These are phyloP conservation scores for Uromys caudimaculatus DNA, from an alignment of 2,797 vertebrate species.

Conservation along the genomic window DNA sequence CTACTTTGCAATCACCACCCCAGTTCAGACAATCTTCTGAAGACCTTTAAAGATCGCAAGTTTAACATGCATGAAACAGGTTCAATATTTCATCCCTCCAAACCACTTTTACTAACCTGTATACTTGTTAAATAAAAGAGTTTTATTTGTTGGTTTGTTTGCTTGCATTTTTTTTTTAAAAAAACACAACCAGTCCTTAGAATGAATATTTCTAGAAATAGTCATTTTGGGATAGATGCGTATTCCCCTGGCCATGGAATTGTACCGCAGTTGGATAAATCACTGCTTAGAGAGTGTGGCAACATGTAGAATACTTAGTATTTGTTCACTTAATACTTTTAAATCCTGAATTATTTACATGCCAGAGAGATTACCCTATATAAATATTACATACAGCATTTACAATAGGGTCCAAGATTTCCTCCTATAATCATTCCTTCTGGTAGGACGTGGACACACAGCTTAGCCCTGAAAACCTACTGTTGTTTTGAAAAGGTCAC, in stretches of 20 bases:
- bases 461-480: slow-evolving; percentile 49
- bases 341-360: slow-evolving; percentile 77
- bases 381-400: slow-evolving; percentile 74
- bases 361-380: slow-evolving; percentile 54
- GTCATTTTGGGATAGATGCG: slow-evolving; percentile 28
- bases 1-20: background rate
- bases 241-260: background rate
- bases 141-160: background rate
- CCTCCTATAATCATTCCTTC: slow-evolving; percentile 40
- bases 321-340: slow-evolving; percentile 72
- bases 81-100: background rate
- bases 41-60: background rate
- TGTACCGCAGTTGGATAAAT: slow-evolving; percentile 47
- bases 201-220: slow-evolving; percentile 25
- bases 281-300: background rate
- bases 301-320: slow-evolving; percentile 65
- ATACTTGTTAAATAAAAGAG: background rate
- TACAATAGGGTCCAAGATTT: slow-evolving; percentile 5
- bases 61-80: background rate
- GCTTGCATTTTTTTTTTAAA: background rate
- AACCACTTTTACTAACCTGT: background rate
- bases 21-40: background rate
- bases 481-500: slow-evolving; percentile 79
- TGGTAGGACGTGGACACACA: slow-evolving; percentile 51
- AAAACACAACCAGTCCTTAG: background rate